These are phyloP conservation scores for Dermolepida albohirtum DNA, from an alignment of 2,888 invertebrate genomes.

Conservation along the genomic window DNA sequence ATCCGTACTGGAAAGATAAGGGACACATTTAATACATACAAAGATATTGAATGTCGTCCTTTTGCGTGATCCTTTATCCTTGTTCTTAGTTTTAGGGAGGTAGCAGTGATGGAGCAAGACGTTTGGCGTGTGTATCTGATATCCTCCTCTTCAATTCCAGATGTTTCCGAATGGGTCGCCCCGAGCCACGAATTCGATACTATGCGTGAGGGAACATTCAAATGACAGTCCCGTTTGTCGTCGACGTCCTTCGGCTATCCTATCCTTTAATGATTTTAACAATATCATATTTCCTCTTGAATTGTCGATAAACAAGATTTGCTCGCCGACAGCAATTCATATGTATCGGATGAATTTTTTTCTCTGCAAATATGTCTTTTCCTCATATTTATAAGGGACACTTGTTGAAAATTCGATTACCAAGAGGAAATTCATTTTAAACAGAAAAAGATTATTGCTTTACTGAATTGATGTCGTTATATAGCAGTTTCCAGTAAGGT, in stretches of 20 bases:
- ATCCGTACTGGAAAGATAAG: slow-evolving; percentile 50
- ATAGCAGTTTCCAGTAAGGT: too few species aligned
- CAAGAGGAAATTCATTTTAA: neutral
- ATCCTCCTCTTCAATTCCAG: slow-evolving; percentile 51
- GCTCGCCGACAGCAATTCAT: slow-evolving; percentile 13
- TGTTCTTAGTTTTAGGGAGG: slow-evolving; percentile 41
- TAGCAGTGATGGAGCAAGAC: slow-evolving; percentile 45
- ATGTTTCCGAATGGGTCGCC: slow-evolving; percentile 55
- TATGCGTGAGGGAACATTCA: slow-evolving; percentile 55
- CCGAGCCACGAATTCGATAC: slow-evolving; percentile 51
- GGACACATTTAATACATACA: slow-evolving; percentile 47
- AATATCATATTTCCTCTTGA: slow-evolving; percentile 38
- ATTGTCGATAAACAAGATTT: slow-evolving; percentile 37
- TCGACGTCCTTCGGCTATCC: slow-evolving; percentile 34
- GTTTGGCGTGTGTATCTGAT: slow-evolving; percentile 42
- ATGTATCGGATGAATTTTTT: slow-evolving; percentile 3
- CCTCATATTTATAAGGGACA: slow-evolving; percentile 13
- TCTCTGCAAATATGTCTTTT: neutral
- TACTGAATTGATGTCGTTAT: neutral
- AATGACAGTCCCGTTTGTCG: slow-evolving; percentile 54
- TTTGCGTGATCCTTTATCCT: slow-evolving; percentile 46
- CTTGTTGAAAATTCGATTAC: slow-evolving; percentile 17
- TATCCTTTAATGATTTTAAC: slow-evolving; percentile 40
- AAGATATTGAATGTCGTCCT: slow-evolving; percentile 49
- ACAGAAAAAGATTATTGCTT: slow-evolving; percentile 11